Base-by-base conservation (phyloP, 2,113 vertebrate genomes). In the Podarcis muralis region DNA sequence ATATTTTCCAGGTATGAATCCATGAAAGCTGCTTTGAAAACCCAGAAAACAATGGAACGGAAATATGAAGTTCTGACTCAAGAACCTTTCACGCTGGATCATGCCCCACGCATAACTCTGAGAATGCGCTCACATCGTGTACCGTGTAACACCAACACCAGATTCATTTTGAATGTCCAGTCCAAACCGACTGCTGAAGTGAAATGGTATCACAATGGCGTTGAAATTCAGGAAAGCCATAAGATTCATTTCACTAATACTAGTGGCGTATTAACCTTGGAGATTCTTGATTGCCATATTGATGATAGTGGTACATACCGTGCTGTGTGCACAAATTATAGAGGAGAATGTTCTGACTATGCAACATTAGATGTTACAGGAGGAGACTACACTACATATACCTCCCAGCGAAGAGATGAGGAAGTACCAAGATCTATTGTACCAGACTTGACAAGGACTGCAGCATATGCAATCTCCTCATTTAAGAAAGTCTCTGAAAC, bases 61-160 rank as follows among this genome's bases (percentile, higher is more conserved):
- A 98, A 97, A 92, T 97, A 98, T 0, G 98, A 99, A 95, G 97
- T 98, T 89, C 95, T 99, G 90, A 98, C 97, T 85, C 98, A 99
- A 87, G 96, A 98, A 92, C 98, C 98, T 69, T 99, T 99, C 91
- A 99, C 98, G 1, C 97, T 99, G 83, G 98, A 99, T 95, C 98
- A 99, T 0, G 86, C 95, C 43, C 99, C 99, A 87, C 98, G 98
- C 12, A 98, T 99, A 86, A 99, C 98, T 25, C 89, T 99, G 91
- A 97, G 99, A 95, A 98, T 99, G 98, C 98, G 98, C 27, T 99
- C 99, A 88, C 99, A 99, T 89, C 98, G 98, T 25, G 97, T 99
- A 2, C 98, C 98, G 0, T 96, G 96, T 72, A 97, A 98, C 87
- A 97, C 98, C 48, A 98, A 95, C 69, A 99, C 99, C 5, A 97